phyloP scores from a whole-genome alignment of 2,113 vertebrate species.

The Neotoma lepida region DNA sequence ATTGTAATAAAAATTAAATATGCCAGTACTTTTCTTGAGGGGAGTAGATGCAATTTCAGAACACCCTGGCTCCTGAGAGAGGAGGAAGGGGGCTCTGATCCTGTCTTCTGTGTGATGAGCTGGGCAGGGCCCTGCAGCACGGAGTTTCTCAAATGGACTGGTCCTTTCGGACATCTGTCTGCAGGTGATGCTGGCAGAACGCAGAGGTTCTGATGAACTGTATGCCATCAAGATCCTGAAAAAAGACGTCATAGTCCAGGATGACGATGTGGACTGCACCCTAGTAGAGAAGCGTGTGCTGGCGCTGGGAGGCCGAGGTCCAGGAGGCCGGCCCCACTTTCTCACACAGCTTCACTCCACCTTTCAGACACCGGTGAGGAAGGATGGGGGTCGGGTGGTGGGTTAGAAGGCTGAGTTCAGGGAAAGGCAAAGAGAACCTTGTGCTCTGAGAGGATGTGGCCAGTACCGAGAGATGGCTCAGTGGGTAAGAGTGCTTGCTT shows the following conservation, averaged over 20 bases:
- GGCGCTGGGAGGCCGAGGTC: slow-evolving; percentile 86
- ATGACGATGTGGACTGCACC: slow-evolving; percentile 95
- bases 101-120: not conserved
- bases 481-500: not conserved
- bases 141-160: not conserved
- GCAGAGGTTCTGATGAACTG: slow-evolving; percentile 89
- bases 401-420: not conserved
- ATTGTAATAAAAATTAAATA: not conserved
- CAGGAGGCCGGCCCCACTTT: slow-evolving; percentile 89
- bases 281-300: slow-evolving; percentile 94
- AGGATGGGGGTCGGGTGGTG: rapidly evolving
- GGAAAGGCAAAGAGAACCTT: not conserved
- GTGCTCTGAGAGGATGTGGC: not conserved
- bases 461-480: not conserved
- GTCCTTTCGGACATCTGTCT: not conserved
- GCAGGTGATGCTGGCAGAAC: slow-evolving; percentile 94
- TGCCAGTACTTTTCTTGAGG: not conserved
- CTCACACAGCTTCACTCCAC: slow-evolving; percentile 93
- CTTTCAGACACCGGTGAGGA: slow-evolving; percentile 93
- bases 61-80: not conserved
- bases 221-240: slow-evolving; percentile 95
- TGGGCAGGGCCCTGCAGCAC: too few relatives aligned
- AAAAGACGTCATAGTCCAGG: slow-evolving; percentile 95
- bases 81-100: too few relatives aligned
- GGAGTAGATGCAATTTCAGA: too few relatives aligned